phyloP scores from a whole-genome alignment of 2,113 vertebrate species.

The Synodontis membranacea region DNA sequence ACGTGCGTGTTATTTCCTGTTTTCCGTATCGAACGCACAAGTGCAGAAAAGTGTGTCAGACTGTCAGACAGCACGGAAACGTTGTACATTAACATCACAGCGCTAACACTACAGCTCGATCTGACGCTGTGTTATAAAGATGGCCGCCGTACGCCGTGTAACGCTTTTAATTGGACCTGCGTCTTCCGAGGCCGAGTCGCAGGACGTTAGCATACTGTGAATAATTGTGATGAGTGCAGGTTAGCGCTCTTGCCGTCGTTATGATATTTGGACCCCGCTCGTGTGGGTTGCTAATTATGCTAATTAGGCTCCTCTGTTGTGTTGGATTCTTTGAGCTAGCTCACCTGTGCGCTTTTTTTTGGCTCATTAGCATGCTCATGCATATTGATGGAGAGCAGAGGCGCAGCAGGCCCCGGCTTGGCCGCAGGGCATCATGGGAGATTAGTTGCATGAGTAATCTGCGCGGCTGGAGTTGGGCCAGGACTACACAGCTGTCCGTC shows the following conservation, averaged over 20 bases:
- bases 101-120: background rate
- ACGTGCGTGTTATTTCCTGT: slow-evolving; percentile 36
- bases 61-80: slow-evolving; percentile 35
- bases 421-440: slow-evolving; percentile 81
- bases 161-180: background rate
- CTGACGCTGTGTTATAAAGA: background rate
- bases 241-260: slow-evolving; percentile 46
- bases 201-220: background rate
- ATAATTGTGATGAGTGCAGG: slow-evolving; percentile 16
- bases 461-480: slow-evolving; percentile 67
- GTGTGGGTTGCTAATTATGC: slow-evolving; percentile 52
- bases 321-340: slow-evolving; percentile 55
- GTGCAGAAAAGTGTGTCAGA: background rate
- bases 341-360: slow-evolving; percentile 71
- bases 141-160: background rate
- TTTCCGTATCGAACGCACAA: background rate
- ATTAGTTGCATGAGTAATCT: slow-evolving; percentile 82
- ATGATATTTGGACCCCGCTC: slow-evolving; percentile 44
- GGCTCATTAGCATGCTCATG: slow-evolving; percentile 72
- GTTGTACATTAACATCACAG: background rate
- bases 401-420: slow-evolving; percentile 62
- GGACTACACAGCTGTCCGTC: slow-evolving; percentile 58
- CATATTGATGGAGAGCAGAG: slow-evolving; percentile 73
- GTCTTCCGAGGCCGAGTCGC: background rate
- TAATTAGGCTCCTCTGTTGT: slow-evolving; percentile 60